phyloP scores from a whole-genome alignment of 2,113 vertebrate species.

The Narcine bancroftii region DNA sequence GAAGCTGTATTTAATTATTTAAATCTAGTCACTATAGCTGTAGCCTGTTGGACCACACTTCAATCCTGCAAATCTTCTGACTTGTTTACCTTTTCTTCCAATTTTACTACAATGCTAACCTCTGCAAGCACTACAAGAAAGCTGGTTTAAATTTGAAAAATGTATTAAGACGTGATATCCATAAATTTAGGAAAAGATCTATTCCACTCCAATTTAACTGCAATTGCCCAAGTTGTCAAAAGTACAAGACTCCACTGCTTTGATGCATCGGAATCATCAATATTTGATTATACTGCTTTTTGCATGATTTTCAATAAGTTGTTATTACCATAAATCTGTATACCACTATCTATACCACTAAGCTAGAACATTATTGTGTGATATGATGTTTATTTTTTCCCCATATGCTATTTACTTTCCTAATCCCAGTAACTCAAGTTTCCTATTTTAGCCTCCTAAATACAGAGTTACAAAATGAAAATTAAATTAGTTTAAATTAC shows the following conservation, averaged over 20 bases:
- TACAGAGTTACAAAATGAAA: not conserved
- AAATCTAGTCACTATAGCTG: not conserved
- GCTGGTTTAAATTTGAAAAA: constrained; percentile 18
- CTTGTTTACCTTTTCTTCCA: not conserved
- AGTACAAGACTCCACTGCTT: not conserved
- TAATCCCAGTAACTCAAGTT: constrained; percentile 4
- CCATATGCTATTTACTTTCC: not conserved
- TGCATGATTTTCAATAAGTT: not conserved
- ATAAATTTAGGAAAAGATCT: not conserved
- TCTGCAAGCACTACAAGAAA: not conserved
- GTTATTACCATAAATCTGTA: not conserved
- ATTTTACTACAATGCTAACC: not conserved
- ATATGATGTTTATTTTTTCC: not conserved
- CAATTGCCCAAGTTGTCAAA: constrained; percentile 11
- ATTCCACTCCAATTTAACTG: not conserved
- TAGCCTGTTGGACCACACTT: not conserved
- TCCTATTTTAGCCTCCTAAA: constrained; percentile 9
- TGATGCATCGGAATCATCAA: not conserved
- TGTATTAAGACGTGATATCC: not conserved
- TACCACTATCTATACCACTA: not conserved
- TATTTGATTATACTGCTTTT: not conserved
- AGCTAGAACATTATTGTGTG: not conserved
- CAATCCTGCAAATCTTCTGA: not conserved
- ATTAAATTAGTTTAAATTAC: constrained; percentile 20
- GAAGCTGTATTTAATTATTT: not conserved